Percentiles rank a stretch among this genome's conserved stretches.
Evolutionary conservation across 2,888 invertebrate species (phyloP).

Genomic region (Doris montereyensis): DNA sequence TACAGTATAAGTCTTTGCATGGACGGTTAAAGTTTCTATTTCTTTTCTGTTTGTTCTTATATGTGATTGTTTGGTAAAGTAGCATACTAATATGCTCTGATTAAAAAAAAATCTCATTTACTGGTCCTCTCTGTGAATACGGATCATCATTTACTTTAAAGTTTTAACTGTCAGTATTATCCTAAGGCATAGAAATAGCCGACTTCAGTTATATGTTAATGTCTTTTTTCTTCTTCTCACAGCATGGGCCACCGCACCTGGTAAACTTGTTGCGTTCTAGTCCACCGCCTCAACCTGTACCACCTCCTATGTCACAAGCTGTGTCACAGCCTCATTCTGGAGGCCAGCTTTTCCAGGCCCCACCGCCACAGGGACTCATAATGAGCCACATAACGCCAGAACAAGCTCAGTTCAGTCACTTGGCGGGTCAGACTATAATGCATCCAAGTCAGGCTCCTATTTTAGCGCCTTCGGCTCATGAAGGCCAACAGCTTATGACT

Average conservation of each 20-base stretch:
- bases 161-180: too few relatives aligned
- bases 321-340: slow-evolving; percentile 18
- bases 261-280: slow-evolving; percentile 63
- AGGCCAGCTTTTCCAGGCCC: slow-evolving; percentile 21
- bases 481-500: not conserved
- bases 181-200: too few relatives aligned
- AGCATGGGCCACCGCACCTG: slow-evolving; percentile 70
- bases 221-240: not conserved
- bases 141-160: too few relatives aligned
- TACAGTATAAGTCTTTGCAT: too few relatives aligned
- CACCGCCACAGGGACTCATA: slow-evolving; percentile 20
- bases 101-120: too few relatives aligned
- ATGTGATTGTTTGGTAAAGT: too few relatives aligned
- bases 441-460: not conserved
- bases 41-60: too few relatives aligned
- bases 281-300: slow-evolving; percentile 45
- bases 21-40: too few relatives aligned
- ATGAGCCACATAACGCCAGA: slow-evolving; percentile 32
- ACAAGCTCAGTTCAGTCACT: slow-evolving; percentile 28
- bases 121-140: too few relatives aligned
- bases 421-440: slow-evolving; percentile 27
- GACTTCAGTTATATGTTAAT: too few relatives aligned
- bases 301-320: slow-evolving; percentile 43
- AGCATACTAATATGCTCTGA: too few relatives aligned
- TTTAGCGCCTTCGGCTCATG: too few relatives aligned